Percentiles rank a stretch among this genome's conserved stretches.
phyloP scores from a whole-genome alignment of 2,113 vertebrate genomes.

The Monopterus albus region DNA sequence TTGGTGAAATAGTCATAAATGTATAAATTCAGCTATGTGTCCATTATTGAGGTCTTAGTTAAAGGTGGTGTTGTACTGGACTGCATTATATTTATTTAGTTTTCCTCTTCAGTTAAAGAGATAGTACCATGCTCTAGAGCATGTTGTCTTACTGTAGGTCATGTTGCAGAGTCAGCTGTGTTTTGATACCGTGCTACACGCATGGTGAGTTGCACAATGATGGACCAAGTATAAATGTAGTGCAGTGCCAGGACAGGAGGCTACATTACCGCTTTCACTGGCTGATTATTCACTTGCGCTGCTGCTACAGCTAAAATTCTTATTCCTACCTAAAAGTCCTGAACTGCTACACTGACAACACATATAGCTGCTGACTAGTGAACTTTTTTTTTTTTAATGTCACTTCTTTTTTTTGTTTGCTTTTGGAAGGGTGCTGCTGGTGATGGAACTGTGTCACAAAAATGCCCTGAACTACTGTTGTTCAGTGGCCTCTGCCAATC shows the following conservation, averaged over 20 bases:
- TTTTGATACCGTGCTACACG: constrained; percentile 15
- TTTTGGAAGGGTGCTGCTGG: neutral
- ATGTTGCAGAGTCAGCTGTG: constrained; percentile 21
- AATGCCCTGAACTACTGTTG: neutral
- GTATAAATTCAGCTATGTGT: too few relatives aligned
- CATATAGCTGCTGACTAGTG: neutral
- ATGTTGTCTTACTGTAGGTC: constrained; percentile 7
- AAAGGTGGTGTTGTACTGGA: too few relatives aligned
- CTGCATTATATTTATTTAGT: too few relatives aligned
- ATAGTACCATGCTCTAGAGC: neutral
- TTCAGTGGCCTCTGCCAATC: neutral
- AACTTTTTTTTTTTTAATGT: too few relatives aligned
- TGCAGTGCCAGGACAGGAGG: constrained; percentile 1
- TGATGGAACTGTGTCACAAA: constrained; percentile 9
- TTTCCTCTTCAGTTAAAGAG: too few relatives aligned
- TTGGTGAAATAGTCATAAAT: too few relatives aligned
- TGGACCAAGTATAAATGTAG: neutral
- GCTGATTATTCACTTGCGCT: neutral
- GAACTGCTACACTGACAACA: neutral
- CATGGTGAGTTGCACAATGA: neutral
- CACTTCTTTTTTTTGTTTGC: neutral
- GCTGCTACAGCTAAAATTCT: neutral
- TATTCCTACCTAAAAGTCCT: neutral
- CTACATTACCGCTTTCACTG: neutral
- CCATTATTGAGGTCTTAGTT: too few relatives aligned